A percentile compares a stretch with the other conserved stretches of the same genome.
These are phyloP conservation scores for Akabosia matsudoensis DNA, from an alignment of 1,140 invertebrate genomes.

Conservation along the genomic window DNA sequence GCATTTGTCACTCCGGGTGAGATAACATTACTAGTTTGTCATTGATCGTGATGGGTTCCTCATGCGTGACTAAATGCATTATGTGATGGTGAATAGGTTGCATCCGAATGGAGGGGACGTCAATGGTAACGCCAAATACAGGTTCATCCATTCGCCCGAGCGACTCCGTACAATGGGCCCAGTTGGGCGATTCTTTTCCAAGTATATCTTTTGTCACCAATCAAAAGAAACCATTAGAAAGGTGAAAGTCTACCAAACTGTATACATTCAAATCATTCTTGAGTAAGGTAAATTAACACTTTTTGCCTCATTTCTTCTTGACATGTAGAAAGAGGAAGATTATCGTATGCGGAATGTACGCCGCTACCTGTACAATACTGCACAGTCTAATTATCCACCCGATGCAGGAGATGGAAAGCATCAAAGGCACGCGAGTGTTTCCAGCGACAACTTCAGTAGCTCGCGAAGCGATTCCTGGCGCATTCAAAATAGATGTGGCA, in stretches of 20 bases:
- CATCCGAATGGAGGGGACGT: slow-evolving; percentile 44
- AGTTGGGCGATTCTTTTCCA: slow-evolving; percentile 43
- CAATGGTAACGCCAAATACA: slow-evolving; percentile 46
- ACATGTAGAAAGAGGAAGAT: slow-evolving; percentile 44
- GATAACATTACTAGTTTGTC: too few species aligned
- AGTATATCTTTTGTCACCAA: slow-evolving; percentile 46
- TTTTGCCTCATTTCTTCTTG: slow-evolving; percentile 5
- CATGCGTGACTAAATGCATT: too few species aligned
- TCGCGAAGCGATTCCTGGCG: slow-evolving; percentile 78
- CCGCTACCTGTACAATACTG: slow-evolving; percentile 48
- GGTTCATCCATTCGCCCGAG: slow-evolving; percentile 40
- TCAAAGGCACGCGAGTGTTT: slow-evolving; percentile 74
- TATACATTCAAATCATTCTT: background rate
- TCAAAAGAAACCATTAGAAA: slow-evolving; percentile 39
- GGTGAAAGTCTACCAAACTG: slow-evolving; percentile 27
- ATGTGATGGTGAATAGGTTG: slow-evolving; percentile 31
- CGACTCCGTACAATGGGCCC: slow-evolving; percentile 33
- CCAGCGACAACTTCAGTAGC: slow-evolving; percentile 83
- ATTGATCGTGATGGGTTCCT: too few species aligned
- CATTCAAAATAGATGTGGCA: slow-evolving; percentile 60
- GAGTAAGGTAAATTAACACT: background rate
- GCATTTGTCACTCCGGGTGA: slow-evolving; percentile 46
- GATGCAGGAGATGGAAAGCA: slow-evolving; percentile 51
- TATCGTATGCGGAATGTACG: slow-evolving; percentile 44
- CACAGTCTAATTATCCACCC: slow-evolving; percentile 32